Percentiles rank a stretch among this genome's conserved stretches.
These are phyloP conservation scores for Paramacrobiotus metropolitanus DNA, from an alignment of 1,140 invertebrate genomes.

Conservation along the genomic window DNA sequence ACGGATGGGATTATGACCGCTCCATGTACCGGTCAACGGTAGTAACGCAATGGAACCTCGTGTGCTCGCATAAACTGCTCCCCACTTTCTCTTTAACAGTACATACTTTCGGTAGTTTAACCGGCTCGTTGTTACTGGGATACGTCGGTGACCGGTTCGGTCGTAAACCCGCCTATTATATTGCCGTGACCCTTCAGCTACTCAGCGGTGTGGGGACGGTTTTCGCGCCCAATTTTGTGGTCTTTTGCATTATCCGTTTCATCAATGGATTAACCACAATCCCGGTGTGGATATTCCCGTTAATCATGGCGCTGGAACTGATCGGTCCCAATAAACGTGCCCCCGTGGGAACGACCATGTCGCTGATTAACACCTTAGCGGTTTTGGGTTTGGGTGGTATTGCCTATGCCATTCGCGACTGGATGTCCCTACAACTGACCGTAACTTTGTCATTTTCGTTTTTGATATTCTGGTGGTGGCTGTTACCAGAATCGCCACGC, in stretches of 20 bases:
- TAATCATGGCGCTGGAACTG: slow-evolving; percentile 18
- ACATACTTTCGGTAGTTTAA: too few relatives aligned
- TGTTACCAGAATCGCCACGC: slow-evolving; percentile 25
- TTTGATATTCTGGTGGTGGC: slow-evolving; percentile 15
- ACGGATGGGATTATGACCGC: too few relatives aligned
- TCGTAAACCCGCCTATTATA: not conserved
- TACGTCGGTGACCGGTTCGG: not conserved
- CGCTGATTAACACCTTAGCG: slow-evolving; percentile 20
- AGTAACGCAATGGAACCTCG: too few relatives aligned
- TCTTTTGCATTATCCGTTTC: not conserved
- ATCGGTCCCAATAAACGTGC: slow-evolving; percentile 18
- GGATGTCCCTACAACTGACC: slow-evolving; percentile 23
- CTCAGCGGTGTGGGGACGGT: not conserved
- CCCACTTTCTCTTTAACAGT: too few relatives aligned
- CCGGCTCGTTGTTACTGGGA: not conserved
- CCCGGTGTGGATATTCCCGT: not conserved
- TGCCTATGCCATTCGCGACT: slow-evolving; percentile 22
- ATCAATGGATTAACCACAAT: not conserved
- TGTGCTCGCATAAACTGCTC: too few relatives aligned
- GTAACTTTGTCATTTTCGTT: slow-evolving; percentile 14
- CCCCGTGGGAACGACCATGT: slow-evolving; percentile 19
- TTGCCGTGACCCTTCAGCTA: not conserved
- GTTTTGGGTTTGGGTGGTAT: slow-evolving; percentile 19
- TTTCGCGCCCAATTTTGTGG: not conserved
- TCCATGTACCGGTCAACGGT: too few relatives aligned